These are phyloP conservation scores for Camponotus floridanus DNA, from an alignment of 1,140 invertebrate species.

Conservation along the genomic window DNA sequence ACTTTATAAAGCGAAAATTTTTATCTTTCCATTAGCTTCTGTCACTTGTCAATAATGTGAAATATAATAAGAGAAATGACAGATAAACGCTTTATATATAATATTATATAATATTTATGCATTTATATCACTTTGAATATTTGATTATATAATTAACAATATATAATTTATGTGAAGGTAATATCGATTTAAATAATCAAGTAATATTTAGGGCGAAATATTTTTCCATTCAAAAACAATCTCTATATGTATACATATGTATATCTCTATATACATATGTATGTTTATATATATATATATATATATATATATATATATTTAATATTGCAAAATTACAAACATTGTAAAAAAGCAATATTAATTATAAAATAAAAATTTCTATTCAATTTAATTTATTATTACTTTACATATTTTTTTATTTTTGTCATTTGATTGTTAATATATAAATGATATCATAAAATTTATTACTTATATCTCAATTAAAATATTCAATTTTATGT, in stretches of 20 bases:
- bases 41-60: not conserved
- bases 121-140: not conserved
- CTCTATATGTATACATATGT: no score
- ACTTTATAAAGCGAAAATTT: slow-evolving; percentile 16
- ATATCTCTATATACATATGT: no score
- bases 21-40: slow-evolving; percentile 15
- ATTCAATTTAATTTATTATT: slow-evolving; percentile 9
- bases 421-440: not conserved
- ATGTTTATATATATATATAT: no score
- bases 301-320: not conserved
- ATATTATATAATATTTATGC: not conserved
- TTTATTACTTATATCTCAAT: not conserved
- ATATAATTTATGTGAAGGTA: not conserved
- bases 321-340: not conserved
- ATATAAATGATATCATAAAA: not conserved
- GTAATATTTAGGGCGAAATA: not conserved
- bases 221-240: not conserved
- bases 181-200: not conserved
- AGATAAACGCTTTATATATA: not conserved
- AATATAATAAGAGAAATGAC: not conserved
- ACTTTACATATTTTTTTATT: not conserved
- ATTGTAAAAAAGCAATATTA: slow-evolving; percentile 4
- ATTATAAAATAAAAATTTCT: slow-evolving; percentile 7
- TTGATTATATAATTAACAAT: not conserved
- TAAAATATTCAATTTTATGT: not conserved